These are phyloP conservation scores for Pseudopodoces humilis DNA, from an alignment of 2,113 vertebrate genomes.

Conservation along the genomic window DNA sequence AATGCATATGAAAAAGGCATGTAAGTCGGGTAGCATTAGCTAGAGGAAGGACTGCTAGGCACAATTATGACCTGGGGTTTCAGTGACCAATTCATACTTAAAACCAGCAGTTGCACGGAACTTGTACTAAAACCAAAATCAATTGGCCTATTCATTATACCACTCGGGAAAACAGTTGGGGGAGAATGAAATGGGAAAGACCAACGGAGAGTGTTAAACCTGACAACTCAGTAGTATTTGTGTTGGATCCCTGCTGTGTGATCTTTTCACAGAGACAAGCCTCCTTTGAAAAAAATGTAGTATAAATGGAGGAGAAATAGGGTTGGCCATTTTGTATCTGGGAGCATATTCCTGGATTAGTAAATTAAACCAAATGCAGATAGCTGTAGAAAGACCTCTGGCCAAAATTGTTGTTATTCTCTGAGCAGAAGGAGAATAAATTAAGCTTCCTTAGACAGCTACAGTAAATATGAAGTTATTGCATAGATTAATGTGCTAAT, in stretches of 20 bases:
- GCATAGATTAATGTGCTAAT: not conserved
- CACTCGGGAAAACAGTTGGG: not conserved
- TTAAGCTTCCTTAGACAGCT: not conserved
- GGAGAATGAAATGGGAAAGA: not conserved
- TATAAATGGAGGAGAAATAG: not conserved
- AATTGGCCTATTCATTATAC: not conserved
- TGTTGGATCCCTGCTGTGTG: not conserved
- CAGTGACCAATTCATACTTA: not conserved
- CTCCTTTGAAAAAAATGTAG: not conserved
- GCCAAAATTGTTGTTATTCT: not conserved
- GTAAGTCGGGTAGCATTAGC: not conserved
- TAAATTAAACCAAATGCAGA: not conserved
- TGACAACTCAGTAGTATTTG: not conserved
- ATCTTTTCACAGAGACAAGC: not conserved
- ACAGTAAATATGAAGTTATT: conserved; percentile 21
- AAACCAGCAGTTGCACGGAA: not conserved
- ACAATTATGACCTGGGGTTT: not conserved
- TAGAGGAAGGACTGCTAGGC: not conserved
- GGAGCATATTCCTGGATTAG: not conserved
- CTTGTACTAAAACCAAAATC: not conserved
- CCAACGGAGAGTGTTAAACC: not conserved
- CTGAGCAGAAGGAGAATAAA: not conserved
- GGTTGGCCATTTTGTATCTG: not conserved
- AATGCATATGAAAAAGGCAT: not conserved
- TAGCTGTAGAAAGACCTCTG: not conserved